Percentiles rank a stretch among this genome's conserved stretches.
Evolutionary conservation across 2,797 vertebrate genomes (phyloP).

Genomic region (Hybognathus amarus): DNA sequence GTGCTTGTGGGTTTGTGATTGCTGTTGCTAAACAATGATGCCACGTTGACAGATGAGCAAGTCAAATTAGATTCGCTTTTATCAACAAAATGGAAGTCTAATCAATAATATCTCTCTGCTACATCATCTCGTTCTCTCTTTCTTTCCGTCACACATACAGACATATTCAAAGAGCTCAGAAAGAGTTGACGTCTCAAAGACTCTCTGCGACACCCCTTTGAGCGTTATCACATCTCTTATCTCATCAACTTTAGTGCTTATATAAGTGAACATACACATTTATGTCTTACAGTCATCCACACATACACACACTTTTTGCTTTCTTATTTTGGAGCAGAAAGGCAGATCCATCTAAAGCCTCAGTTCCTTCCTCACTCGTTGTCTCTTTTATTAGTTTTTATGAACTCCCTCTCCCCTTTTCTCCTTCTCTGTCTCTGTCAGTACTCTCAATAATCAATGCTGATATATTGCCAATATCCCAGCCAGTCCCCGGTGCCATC

Average conservation of each 20-base stretch:
- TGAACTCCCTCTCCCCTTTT: constrained; percentile 81
- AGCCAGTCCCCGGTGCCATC: constrained; percentile 77
- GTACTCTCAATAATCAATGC: constrained; percentile 84
- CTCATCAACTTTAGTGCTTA: background rate
- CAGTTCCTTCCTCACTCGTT: constrained; percentile 77
- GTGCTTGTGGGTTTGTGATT: constrained; percentile 24
- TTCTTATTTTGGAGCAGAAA: constrained; percentile 64
- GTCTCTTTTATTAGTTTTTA: constrained; percentile 86
- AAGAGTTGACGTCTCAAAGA: background rate
- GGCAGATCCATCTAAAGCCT: constrained; percentile 80
- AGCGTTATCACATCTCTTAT: background rate
- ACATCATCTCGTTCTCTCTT: constrained; percentile 67
- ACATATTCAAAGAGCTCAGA: constrained; percentile 34
- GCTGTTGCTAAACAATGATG: constrained; percentile 68
- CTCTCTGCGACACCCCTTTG: background rate
- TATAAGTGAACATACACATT: constrained; percentile 53
- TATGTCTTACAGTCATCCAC: constrained; percentile 20
- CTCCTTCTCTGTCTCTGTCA: constrained; percentile 65
- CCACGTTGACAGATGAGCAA: constrained; percentile 80
- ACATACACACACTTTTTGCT: constrained; percentile 60
- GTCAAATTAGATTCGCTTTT: constrained; percentile 80
- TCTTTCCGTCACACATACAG: constrained; percentile 45
- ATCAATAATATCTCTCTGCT: constrained; percentile 77
- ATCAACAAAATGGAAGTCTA: constrained; percentile 78
- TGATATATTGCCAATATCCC: constrained; percentile 89